Conservation (phyloP, 1,140 invertebrate species). For the Cotesia typhae region DNA sequence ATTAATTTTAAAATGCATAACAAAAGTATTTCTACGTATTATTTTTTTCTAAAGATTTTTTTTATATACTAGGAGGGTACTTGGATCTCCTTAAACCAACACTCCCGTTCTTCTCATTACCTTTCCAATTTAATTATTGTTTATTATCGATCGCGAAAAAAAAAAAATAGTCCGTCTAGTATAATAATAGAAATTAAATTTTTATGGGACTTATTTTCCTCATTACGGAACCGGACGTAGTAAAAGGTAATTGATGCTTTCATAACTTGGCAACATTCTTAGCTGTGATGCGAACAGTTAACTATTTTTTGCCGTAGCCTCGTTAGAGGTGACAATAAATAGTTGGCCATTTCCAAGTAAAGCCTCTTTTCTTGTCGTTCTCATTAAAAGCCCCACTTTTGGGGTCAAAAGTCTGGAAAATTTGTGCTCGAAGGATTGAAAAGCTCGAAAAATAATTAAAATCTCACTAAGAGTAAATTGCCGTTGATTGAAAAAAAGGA, state of each 20-base stretch:
- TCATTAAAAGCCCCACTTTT: not conserved
- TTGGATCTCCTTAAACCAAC: no score
- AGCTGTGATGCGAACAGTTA: slow-evolving; percentile 56
- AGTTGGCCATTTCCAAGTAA: slow-evolving; percentile 60
- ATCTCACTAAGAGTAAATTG: no score
- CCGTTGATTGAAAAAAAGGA: no score
- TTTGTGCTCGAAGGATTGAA: no score
- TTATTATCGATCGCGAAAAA: not conserved
- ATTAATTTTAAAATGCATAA: no score
- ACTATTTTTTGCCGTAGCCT: slow-evolving; percentile 51
- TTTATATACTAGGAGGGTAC: no score
- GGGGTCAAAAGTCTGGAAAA: no score
- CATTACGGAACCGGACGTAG: slow-evolving; percentile 59
- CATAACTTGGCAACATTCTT: slow-evolving; percentile 61
- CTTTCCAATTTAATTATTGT: not conserved
- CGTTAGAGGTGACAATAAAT: slow-evolving; percentile 65
- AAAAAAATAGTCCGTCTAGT: not conserved
- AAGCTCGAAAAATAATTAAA: no score
- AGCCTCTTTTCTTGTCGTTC: slow-evolving; percentile 28
- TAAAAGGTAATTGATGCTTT: slow-evolving; percentile 63
- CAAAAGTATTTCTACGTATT: no score
- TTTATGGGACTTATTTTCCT: slow-evolving; percentile 47
- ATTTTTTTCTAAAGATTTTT: no score
- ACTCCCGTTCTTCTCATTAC: no score
- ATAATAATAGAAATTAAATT: not conserved